These are phyloP conservation scores for Daubentonia madagascariensis DNA, from an alignment of 2,113 vertebrate genomes.

Conservation along the genomic window DNA sequence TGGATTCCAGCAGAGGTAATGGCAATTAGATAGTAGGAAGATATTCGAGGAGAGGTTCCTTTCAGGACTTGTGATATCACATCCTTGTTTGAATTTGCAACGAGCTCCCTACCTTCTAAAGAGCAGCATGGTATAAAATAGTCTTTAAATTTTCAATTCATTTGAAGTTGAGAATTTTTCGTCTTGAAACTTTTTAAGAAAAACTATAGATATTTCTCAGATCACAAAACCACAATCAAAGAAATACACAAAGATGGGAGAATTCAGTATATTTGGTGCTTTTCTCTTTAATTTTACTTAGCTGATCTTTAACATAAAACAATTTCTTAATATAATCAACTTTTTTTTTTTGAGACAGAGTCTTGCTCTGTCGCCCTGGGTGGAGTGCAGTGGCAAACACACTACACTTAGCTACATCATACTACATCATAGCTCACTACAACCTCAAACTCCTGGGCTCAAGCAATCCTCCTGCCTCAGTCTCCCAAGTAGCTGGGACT, in stretches of 20 bases:
- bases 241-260: background rate
- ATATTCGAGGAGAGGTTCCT: background rate
- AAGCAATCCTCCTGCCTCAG: too few species aligned
- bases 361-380: too few species aligned
- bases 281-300: slow-evolving; percentile 37
- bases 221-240: background rate
- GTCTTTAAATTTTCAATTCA: background rate
- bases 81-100: background rate
- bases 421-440: too few species aligned
- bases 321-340: background rate
- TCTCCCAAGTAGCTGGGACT: too few species aligned
- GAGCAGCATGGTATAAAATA: background rate
- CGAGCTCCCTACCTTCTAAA: background rate
- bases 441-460: too few species aligned
- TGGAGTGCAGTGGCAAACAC: too few species aligned
- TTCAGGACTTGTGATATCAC: background rate
- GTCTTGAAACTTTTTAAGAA: slow-evolving; percentile 15
- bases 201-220: background rate
- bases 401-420: too few species aligned
- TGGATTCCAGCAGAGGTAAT: background rate
- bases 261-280: background rate
- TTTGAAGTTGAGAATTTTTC: background rate
- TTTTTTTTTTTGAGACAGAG: too few species aligned
- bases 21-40: background rate
- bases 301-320: slow-evolving; percentile 28